phyloP scores from a whole-genome alignment of 2,113 vertebrate species.

The Perognathus longimembris region DNA sequence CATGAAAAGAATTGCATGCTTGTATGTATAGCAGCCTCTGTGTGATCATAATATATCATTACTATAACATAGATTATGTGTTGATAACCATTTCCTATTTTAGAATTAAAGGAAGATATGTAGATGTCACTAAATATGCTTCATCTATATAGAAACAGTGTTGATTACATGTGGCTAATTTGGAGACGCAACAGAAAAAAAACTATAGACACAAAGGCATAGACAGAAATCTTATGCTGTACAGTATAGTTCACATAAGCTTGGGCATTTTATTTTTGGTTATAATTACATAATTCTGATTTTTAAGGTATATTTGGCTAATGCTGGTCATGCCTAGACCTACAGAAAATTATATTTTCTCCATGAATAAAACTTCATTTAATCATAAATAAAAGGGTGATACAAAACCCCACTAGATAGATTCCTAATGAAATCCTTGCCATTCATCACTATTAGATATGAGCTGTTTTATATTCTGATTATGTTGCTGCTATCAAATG shows the following conservation, averaged over 20 bases:
- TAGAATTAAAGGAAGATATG: not conserved
- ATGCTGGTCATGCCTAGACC: slow-evolving; percentile 6
- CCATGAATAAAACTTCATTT: slow-evolving; percentile 61
- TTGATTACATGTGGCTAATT: not conserved
- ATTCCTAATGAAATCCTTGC: slow-evolving; percentile 38
- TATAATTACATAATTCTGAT: slow-evolving; percentile 21
- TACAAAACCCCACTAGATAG: slow-evolving; percentile 42
- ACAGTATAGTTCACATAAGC: not conserved
- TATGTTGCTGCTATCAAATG: slow-evolving; percentile 75
- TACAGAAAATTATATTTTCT: slow-evolving; percentile 49
- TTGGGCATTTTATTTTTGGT: not conserved
- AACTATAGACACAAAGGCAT: too few relatives aligned
- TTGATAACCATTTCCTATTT: not conserved
- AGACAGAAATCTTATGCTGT: not conserved
- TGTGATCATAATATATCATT: not conserved
- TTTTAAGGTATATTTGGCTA: not conserved
- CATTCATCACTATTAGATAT: slow-evolving; percentile 63
- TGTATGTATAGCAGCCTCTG: not conserved
- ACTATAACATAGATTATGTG: not conserved
- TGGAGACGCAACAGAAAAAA: slow-evolving; percentile 16
- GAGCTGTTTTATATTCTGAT: slow-evolving; percentile 79
- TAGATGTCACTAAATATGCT: not conserved
- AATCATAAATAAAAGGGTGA: slow-evolving; percentile 51
- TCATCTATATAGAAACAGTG: slow-evolving; percentile 21
- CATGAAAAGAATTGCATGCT: not conserved